Evolutionary conservation across 1,140 invertebrate species (phyloP), one percentile per base, ranked within the genome.

Genomic region (Bombus picipes): DNA sequence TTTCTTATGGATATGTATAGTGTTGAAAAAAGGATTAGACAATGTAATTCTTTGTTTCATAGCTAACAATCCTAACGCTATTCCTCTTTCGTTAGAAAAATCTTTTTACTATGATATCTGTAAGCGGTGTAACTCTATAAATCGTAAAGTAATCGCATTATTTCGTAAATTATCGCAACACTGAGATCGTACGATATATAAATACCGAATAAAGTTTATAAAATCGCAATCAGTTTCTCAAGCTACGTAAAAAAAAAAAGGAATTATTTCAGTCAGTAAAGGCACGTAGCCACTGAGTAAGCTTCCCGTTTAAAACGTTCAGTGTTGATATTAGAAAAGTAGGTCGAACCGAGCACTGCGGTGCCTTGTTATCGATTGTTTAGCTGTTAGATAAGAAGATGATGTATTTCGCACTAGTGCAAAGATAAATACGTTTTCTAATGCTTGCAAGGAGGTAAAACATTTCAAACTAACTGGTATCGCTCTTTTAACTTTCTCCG

Each of bases 301-400:
- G 62, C 34, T 13, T 47, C 15, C 28, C 25, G 4, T 43, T 78
- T 43, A 25, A 57, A 34, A 25, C 22, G 25, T 66, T 76, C 15
- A 2, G 18, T 85, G 80, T 39, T 59, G 32, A 65, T 18, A 81
- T 53, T 75, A 43, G 10, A 9, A 71, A 83, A 71, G 82, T 83
- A 78, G 82, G 82, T 78, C 73, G n/a, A 39, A 59, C 74, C 3
- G 22, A 22, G 37, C 13, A 57, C 66, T 43, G 75, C 82, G 22
- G 18, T 41, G 22, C 37, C 10, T 57, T 15, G 34, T 78, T 83
- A 83, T 83, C 82, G 75, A 83, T 83, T 78, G 82, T 83, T 78
- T 71, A 53, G 37, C 39, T 66, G n/a, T 78, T 83, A 78, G 82
- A 83, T 83, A 83, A 83, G 81, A 53, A 39, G 62, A 71, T 18